Evolutionary conservation across 2,797 vertebrate species (phyloP).

Genomic region (Tinamus major): DNA sequence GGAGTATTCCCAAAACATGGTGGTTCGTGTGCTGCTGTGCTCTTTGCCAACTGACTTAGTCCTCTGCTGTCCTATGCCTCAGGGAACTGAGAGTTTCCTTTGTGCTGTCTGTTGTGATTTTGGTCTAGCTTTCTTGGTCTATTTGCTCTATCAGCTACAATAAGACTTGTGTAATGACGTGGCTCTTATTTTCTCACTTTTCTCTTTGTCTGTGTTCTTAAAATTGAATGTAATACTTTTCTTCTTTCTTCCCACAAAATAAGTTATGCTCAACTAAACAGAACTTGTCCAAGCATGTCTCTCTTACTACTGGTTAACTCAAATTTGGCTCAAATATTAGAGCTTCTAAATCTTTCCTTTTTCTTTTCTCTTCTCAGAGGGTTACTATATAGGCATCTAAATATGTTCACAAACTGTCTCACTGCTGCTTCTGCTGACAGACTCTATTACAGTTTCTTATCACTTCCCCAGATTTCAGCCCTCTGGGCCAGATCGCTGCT

Average conservation of each 20-base stretch:
- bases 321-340: background rate
- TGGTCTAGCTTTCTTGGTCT: background rate
- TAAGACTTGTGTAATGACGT: background rate
- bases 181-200: background rate
- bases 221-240: background rate
- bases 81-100: background rate
- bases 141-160: background rate
- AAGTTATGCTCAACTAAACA: background rate
- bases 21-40: fast-evolving
- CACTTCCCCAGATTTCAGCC: conserved; percentile 55
- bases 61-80: background rate
- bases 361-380: background rate
- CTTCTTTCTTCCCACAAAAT: background rate
- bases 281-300: background rate
- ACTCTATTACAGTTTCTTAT: conserved; percentile 33
- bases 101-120: background rate
- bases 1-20: background rate
- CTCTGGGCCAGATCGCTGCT: conserved; percentile 44
- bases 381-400: background rate
- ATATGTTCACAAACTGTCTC: background rate
- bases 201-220: background rate
- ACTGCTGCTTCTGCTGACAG: conserved; percentile 14
- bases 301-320: background rate
- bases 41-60: background rate
- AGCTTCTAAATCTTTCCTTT: background rate